These are phyloP conservation scores for Tapirus terrestris DNA, from an alignment of 2,113 vertebrate genomes.

Conservation along the genomic window DNA sequence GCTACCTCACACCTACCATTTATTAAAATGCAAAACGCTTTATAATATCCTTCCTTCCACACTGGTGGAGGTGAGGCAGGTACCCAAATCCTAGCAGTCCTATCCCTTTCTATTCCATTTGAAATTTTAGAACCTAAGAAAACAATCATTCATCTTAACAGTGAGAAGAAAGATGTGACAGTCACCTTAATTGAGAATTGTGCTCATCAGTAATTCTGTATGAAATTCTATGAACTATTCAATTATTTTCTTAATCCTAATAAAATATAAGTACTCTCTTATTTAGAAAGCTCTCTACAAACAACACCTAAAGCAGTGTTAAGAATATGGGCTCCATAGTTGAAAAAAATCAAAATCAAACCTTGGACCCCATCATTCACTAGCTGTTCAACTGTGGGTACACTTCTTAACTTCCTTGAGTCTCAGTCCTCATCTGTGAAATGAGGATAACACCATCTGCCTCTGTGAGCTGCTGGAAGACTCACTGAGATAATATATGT, in stretches of 20 bases:
- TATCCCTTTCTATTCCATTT: background rate
- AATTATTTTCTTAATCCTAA: slow-evolving; percentile 44
- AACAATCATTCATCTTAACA: background rate
- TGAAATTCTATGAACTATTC: slow-evolving; percentile 44
- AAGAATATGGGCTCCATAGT: background rate
- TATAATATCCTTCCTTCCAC: background rate
- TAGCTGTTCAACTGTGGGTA: background rate
- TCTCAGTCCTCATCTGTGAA: slow-evolving; percentile 47
- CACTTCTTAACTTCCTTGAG: slow-evolving; percentile 37
- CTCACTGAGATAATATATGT: background rate
- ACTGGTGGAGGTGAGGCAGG: background rate
- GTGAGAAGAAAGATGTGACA: background rate
- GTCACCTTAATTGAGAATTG: background rate
- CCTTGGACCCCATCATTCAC: background rate
- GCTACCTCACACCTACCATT: background rate
- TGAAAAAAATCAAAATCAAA: slow-evolving; percentile 18
- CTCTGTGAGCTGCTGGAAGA: background rate
- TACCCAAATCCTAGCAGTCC: background rate
- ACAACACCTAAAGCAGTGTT: slow-evolving; percentile 2
- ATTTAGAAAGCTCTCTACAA: slow-evolving; percentile 23
- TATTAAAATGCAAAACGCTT: slow-evolving; percentile 31
- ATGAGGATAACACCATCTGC: background rate
- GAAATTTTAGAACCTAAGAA: slow-evolving; percentile 29
- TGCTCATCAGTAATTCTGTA: slow-evolving; percentile 25
- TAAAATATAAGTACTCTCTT: background rate